Evolutionary conservation across 2,797 vertebrate species (phyloP), one percentile per base, ranked within the genome.

Genomic region (Pagetopsis macropterus): DNA sequence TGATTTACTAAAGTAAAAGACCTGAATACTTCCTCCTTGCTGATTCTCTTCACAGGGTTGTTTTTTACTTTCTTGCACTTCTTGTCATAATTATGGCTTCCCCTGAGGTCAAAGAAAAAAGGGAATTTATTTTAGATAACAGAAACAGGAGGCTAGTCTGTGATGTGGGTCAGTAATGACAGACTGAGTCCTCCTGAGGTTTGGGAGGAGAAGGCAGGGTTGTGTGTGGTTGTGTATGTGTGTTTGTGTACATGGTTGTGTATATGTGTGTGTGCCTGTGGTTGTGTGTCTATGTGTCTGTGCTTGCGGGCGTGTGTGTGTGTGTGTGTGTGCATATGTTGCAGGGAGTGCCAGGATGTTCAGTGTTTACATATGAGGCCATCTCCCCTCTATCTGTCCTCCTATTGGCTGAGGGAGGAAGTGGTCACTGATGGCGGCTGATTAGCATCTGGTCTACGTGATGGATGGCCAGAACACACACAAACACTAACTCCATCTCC

Each of bases 381-480:
- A 71, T 85, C 83, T 75, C 79, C 16, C 37, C 45, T 57, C 37
- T 56, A 67, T 84, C 80, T 78, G 37, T 19, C 49, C 0, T 83
- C 74, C 78, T 48, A 91, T 91, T 89, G 88, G 90, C 76, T 61
- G 72, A 84, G 72, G 65, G 37, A 89, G 90, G 91, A 91, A 91
- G 86, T 86, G 84, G 81, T 88, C 66, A 82, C 45, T 80, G 73
- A 86, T 87, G 87, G 82, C 76, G 9, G 70, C 70, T 3, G 89
- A 92, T 92, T 88, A 90, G 72, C 83, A 74, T 90, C 81, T 87
- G 81, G 84, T 51, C 83, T 90, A 89, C 82, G 81, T 91, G 88
- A 90, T 85, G 80, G 82, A 86, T 58, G 27, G 46, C 75, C 55
- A 71, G 21, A 43, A 49, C 64, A 56, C 58, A 68, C 43, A 57